Evolutionary conservation across 2,113 vertebrate genomes (phyloP), one percentile per base, ranked within the genome.

Genomic region (Struthidea cinerea): DNA sequence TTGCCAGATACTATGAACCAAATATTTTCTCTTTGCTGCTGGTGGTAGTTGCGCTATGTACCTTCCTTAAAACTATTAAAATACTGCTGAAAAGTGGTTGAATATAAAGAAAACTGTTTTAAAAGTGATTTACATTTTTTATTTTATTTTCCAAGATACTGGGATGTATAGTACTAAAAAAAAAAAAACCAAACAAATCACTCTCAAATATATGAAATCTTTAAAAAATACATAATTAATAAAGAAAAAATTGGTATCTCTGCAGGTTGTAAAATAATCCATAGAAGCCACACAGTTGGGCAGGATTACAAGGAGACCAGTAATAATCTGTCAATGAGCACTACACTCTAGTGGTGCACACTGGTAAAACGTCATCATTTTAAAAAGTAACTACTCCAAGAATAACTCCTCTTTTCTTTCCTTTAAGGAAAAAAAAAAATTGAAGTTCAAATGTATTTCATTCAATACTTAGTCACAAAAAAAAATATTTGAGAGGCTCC

Each of bases 271-370:
- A 35, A 85, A 77, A 70, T 14, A 60, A 76, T 8, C 30, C 52
- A 39, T 1, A 55, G 41, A 41, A 67, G 12, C 39, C 35, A 65
- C 23, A 3, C 4, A 26, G 30, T 0, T 39, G 47, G 42, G 5
- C 41, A 91, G 53, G 16, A 19, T n/a, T 42, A 24, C 21, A 73
- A 49, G 3, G 10, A 60, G 7, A 50, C 5, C n/a, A 64, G 33
- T 3, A 70, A 64, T 1, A 27, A 89, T 71, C 49, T 53, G 35
- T 39, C 80, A 93, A 60, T 27, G 73, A 78, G 90, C 84, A 97
- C 86, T 86, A 70, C 96, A 95, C 90, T 93, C 96, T 96, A 89
- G 92, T 82, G 96, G 96, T 78, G 5, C 5, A 59, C 19, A 42
- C 18, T 35, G 92, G 75, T 83, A 95, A 74, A 5, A n/a, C 27